A percentile compares a stretch with the other conserved stretches of the same genome.
Evolutionary conservation across 2,888 invertebrate genomes (phyloP).

Genomic region (Pheosia gnoma): DNA sequence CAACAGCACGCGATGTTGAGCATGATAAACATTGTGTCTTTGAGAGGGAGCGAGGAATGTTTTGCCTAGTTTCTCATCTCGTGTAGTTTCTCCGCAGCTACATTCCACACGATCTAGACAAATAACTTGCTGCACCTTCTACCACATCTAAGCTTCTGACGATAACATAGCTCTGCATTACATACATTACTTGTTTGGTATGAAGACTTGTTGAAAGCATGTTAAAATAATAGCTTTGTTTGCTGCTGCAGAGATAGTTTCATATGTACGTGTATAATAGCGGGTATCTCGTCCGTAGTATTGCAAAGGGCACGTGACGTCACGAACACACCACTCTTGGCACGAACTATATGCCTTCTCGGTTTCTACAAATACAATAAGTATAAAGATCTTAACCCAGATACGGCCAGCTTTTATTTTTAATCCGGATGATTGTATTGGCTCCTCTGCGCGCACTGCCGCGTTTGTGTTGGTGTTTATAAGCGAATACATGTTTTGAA

Average conservation of each 20-base stretch:
- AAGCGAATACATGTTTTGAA: not conserved
- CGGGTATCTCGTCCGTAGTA: not conserved
- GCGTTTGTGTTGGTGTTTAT: not conserved
- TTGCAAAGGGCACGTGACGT: conserved; percentile 1
- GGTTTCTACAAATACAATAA: not conserved
- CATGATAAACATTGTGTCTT: no score
- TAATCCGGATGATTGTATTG: not conserved
- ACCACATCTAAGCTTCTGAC: not conserved
- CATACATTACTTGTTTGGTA: not conserved
- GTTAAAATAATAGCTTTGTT: not conserved
- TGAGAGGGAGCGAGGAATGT: not conserved
- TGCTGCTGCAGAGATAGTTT: not conserved
- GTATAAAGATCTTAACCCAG: conserved; percentile 1
- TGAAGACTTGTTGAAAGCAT: not conserved
- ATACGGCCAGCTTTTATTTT: not conserved
- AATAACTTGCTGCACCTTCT: conserved; percentile 1
- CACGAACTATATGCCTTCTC: not conserved
- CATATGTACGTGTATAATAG: not conserved
- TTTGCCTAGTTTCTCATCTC: not conserved
- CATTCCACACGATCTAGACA: conserved; percentile 1
- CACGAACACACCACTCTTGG: conserved; percentile 5
- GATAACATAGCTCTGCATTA: not conserved
- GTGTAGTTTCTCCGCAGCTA: not conserved
- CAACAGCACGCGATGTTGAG: no score
- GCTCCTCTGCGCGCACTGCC: not conserved